phyloP scores from a whole-genome alignment of 2,888 invertebrate genomes.

The Lomographa bimaculata region DNA sequence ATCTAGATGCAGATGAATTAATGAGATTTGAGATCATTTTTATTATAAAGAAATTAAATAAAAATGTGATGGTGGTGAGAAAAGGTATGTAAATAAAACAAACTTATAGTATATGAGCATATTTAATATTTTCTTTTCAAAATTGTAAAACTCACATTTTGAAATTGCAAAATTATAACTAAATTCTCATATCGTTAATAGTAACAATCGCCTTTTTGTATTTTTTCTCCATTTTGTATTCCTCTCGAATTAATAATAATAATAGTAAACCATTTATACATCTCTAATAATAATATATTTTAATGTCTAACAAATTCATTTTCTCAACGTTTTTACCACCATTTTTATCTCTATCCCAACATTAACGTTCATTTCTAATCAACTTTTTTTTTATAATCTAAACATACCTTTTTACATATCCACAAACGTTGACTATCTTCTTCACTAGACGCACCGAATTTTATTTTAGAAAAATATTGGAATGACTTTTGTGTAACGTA shows the following conservation, averaged over 20 bases:
- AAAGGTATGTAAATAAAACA: conserved; percentile 69
- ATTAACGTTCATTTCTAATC: conserved; percentile 76
- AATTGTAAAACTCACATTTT: conserved; percentile 84
- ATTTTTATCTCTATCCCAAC: conserved; percentile 68
- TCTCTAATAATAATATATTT: conserved; percentile 82
- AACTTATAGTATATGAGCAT: conserved; percentile 76
- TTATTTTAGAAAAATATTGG: conserved; percentile 75
- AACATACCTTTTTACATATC: conserved; percentile 78
- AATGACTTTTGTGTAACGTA: conserved; percentile 62
- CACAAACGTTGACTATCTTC: conserved; percentile 70
- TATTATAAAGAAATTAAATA: no score
- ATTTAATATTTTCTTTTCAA: conserved; percentile 84
- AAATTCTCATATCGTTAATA: conserved; percentile 83
- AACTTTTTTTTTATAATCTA: conserved; percentile 76
- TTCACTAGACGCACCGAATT: conserved; percentile 63
- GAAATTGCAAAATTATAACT: conserved; percentile 84
- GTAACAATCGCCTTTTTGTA: conserved; percentile 81
- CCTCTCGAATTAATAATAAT: conserved; percentile 79
- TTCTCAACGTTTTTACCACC: conserved; percentile 74
- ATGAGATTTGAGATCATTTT: no score
- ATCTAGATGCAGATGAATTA: no score
- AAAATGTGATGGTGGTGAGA: no score
- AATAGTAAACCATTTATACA: conserved; percentile 82
- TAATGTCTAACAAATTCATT: conserved; percentile 82
- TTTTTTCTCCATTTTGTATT: conserved; percentile 65